Evolutionary conservation across 1,140 invertebrate species (phyloP).

Genomic region (Neotoxoptera formosana): DNA sequence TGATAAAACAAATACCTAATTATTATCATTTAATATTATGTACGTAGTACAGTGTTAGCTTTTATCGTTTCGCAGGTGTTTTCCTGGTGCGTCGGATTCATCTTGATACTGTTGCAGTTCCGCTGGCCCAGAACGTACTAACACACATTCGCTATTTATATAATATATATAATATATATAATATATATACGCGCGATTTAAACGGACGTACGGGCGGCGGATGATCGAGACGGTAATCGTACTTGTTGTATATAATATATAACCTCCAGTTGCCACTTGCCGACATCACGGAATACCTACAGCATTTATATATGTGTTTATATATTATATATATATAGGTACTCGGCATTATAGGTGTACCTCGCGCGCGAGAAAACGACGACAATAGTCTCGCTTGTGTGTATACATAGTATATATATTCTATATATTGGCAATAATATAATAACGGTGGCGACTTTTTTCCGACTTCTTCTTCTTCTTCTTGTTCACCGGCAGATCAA

Average conservation of each 20-base stretch:
- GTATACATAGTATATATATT: not conserved
- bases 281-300: not conserved
- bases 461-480: slow-evolving; percentile 4
- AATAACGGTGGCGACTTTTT: slow-evolving; percentile 24
- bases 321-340: not conserved
- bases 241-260: not conserved
- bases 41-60: too few relatives aligned
- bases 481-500: slow-evolving; percentile 4
- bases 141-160: slow-evolving; percentile 23
- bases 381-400: slow-evolving; percentile 15
- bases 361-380: not conserved
- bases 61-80: slow-evolving; percentile 27
- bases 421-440: not conserved
- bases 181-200: not conserved
- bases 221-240: not conserved
- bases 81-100: slow-evolving; percentile 43
- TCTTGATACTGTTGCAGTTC: slow-evolving; percentile 54
- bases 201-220: not conserved
- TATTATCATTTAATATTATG: too few relatives aligned
- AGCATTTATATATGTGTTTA: too few relatives aligned
- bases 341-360: not conserved
- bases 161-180: too few relatives aligned
- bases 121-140: slow-evolving; percentile 49
- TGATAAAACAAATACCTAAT: not conserved
- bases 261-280: not conserved